These are phyloP conservation scores for Lophotis ruficrista DNA, from an alignment of 2,113 vertebrate genomes.

Conservation along the genomic window DNA sequence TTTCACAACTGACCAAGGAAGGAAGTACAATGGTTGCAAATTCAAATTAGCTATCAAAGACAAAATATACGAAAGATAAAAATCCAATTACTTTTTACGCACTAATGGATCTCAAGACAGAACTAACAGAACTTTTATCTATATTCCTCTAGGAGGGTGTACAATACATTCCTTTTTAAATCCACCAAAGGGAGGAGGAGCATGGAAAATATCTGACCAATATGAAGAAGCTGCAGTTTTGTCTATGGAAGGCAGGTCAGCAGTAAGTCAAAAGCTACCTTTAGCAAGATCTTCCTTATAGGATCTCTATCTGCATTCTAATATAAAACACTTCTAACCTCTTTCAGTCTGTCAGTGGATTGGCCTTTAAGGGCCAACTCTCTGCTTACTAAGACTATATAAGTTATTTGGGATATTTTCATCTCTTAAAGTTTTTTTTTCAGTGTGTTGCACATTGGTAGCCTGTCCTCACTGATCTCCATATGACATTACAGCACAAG, in stretches of 20 bases:
- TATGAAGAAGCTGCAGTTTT: neutral
- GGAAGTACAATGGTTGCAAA: conserved; percentile 2
- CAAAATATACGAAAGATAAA: conserved; percentile 44
- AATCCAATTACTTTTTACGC: conserved; percentile 41
- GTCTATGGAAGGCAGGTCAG: neutral
- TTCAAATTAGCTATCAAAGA: conserved; percentile 24
- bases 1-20: conserved; percentile 2
- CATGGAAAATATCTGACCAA: neutral
- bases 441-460: neutral
- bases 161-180: neutral
- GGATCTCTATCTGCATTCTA: neutral
- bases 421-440: neutral
- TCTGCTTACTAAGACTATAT: neutral
- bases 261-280: neutral
- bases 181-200: neutral
- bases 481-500: neutral
- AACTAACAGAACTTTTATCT: neutral
- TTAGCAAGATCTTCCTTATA: neutral
- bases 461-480: neutral
- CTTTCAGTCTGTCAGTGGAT: neutral
- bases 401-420: neutral
- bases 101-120: conserved; percentile 24
- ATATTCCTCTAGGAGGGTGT: neutral
- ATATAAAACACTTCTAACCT: neutral
- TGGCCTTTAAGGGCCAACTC: neutral